phyloP scores from a whole-genome alignment of 2,113 vertebrate species.

The Capreolus pygargus region DNA sequence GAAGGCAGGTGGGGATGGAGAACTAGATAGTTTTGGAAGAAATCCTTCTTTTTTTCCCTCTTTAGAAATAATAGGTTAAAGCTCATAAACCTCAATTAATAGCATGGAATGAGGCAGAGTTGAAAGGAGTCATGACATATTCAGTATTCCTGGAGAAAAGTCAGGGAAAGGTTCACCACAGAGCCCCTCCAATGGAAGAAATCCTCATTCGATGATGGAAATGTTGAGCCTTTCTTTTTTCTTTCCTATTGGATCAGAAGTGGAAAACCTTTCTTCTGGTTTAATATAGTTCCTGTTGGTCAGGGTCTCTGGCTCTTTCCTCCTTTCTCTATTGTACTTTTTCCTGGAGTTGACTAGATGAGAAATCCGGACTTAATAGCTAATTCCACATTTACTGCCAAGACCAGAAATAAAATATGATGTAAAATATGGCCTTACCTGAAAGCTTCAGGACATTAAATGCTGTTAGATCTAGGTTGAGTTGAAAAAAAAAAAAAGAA shows the following conservation, averaged over 20 bases:
- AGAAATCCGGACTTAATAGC: constrained; percentile 57
- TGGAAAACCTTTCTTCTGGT: constrained; percentile 1
- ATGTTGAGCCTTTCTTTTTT: background rate
- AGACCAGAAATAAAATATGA: constrained; percentile 62
- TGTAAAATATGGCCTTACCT: constrained; percentile 62
- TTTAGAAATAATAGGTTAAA: constrained; percentile 31
- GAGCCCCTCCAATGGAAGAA: background rate
- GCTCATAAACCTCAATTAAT: constrained; percentile 48
- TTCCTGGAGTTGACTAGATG: constrained; percentile 56
- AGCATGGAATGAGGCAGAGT: constrained; percentile 1
- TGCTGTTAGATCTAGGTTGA: constrained; percentile 39
- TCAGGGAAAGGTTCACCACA: background rate
- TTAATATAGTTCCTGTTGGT: constrained; percentile 40
- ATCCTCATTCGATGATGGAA: background rate
- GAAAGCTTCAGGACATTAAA: constrained; percentile 52
- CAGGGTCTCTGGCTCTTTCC: constrained; percentile 36
- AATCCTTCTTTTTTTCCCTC: background rate
- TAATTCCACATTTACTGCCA: constrained; percentile 60
- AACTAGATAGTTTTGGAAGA: constrained; percentile 55
- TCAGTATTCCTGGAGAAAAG: background rate
- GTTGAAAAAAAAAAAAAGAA: constrained; percentile 27
- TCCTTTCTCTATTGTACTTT: constrained; percentile 36
- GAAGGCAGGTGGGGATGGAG: constrained; percentile 61
- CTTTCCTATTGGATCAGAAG: background rate
- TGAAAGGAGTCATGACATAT: background rate